Percentiles rank a stretch among this genome's conserved stretches.
phyloP scores from a whole-genome alignment of 2,888 invertebrate genomes.

The Temnothorax unifasciatus region DNA sequence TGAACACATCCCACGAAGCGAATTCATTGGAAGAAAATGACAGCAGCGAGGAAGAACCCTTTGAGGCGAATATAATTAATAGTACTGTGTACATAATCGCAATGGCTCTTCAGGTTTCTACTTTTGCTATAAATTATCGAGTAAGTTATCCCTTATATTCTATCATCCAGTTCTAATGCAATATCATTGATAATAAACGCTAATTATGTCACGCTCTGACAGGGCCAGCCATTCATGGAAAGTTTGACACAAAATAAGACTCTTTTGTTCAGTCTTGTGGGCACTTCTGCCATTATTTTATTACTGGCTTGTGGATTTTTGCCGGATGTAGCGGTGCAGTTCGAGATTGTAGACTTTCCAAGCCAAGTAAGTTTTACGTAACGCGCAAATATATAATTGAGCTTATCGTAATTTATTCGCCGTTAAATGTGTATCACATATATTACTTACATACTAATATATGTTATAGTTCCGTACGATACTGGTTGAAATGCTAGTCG shows the following conservation, averaged over 20 bases:
- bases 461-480: slow-evolving; percentile 95
- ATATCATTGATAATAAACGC: slow-evolving; percentile 8
- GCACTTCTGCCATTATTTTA: slow-evolving; percentile 94
- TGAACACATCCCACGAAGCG: slow-evolving; percentile 67
- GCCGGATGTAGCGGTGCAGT: slow-evolving; percentile 95
- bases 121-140: slow-evolving; percentile 99
- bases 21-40: slow-evolving; percentile 88
- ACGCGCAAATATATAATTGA: background rate
- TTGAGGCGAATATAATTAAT: slow-evolving; percentile 97
- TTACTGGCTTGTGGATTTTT: slow-evolving; percentile 94
- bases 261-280: slow-evolving; percentile 95
- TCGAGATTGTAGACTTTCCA: slow-evolving; percentile 98
- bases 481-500: slow-evolving; percentile 93
- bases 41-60: slow-evolving; percentile 92
- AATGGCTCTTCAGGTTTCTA: slow-evolving; percentile 98
- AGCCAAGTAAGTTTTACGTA: slow-evolving; percentile 90
- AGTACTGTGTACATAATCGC: slow-evolving; percentile 99
- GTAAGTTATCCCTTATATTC: slow-evolving; percentile 87
- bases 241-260: slow-evolving; percentile 96
- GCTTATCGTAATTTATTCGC: background rate
- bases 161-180: background rate
- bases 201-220: slow-evolving; percentile 73
- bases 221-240: slow-evolving; percentile 99
- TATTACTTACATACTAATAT: slow-evolving; percentile 72
- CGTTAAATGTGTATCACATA: background rate